Percentiles rank a stretch among this genome's conserved stretches.
phyloP scores from a whole-genome alignment of 35 echinoderm and acorn worm species.

The Hemicentrotus pulcherrimus region DNA sequence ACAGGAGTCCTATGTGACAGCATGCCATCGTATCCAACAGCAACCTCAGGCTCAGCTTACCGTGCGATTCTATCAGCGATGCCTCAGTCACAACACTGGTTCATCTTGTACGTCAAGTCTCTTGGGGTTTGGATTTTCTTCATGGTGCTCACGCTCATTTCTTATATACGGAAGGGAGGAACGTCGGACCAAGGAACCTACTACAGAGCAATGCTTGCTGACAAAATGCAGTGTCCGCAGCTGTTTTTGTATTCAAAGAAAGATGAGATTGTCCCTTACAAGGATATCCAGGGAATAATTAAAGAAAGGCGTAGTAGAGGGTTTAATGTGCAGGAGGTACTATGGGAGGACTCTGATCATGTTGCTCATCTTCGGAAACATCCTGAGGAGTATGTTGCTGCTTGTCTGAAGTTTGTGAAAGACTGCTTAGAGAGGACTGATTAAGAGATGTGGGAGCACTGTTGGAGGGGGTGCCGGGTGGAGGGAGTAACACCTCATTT shows the following conservation, averaged over 20 bases:
- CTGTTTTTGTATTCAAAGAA: conserved; percentile 86
- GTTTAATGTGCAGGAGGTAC: conserved; percentile 67
- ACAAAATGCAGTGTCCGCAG: conserved; percentile 59
- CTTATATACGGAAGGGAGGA: neutral
- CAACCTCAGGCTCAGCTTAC: conserved; percentile 32
- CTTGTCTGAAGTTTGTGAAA: conserved; percentile 71
- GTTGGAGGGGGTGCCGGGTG: neutral
- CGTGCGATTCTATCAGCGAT: conserved; percentile 52
- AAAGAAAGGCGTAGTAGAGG: conserved; percentile 53
- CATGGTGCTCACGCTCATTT: neutral
- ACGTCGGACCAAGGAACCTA: neutral
- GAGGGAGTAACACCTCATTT: no score
- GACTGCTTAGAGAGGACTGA: conserved; percentile 37
- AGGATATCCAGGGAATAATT: conserved; percentile 64
- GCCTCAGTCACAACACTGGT: conserved; percentile 34
- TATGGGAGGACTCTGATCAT: conserved; percentile 83
- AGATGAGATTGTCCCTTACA: conserved; percentile 65
- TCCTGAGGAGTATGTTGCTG: conserved; percentile 71
- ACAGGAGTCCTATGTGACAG: conserved; percentile 84
- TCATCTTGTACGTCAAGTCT: neutral
- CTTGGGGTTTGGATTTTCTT: conserved; percentile 47
- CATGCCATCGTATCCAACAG: conserved; percentile 49
- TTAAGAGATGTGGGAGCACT: neutral
- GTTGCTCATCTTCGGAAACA: conserved; percentile 68
- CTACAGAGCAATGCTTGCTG: neutral